These are phyloP conservation scores for Drosophila melanocephala DNA, from an alignment of 2,888 invertebrate species.

Conservation along the genomic window DNA sequence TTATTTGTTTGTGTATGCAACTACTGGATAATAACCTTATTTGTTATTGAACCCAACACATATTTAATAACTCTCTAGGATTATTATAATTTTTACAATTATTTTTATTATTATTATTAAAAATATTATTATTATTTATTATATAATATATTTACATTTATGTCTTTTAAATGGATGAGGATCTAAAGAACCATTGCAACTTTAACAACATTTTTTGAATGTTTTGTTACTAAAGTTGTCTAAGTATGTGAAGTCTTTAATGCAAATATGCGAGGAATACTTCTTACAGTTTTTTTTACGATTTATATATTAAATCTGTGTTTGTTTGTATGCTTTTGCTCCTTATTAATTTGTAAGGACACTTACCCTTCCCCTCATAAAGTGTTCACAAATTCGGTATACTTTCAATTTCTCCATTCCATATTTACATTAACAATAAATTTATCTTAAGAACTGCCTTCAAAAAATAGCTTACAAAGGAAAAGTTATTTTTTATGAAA, in stretches of 20 bases:
- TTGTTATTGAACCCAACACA: neutral
- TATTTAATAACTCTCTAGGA: neutral
- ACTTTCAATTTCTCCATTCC: neutral
- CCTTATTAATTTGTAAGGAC: neutral
- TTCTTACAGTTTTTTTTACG: too few relatives aligned
- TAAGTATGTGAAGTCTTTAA: too few relatives aligned
- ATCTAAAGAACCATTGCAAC: neutral
- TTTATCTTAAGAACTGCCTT: neutral
- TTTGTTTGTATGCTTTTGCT: neutral
- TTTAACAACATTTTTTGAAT: neutral
- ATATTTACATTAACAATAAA: neutral
- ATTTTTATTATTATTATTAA: too few relatives aligned
- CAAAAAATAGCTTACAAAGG: neutral
- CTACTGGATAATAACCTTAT: slow-evolving; percentile 3
- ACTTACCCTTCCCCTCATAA: neutral
- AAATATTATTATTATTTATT: neutral
- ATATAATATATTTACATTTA: neutral
- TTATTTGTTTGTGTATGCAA: slow-evolving; percentile 6
- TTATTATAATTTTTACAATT: neutral
- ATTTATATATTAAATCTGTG: too few relatives aligned
- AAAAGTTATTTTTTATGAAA: fast-evolving
- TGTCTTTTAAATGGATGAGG: neutral
- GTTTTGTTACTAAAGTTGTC: neutral
- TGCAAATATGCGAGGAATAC: too few relatives aligned
- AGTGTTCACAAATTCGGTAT: neutral